Evolutionary conservation across 2,113 vertebrate genomes (phyloP), one percentile per base, ranked within the genome.

Genomic region (Bos taurus): DNA sequence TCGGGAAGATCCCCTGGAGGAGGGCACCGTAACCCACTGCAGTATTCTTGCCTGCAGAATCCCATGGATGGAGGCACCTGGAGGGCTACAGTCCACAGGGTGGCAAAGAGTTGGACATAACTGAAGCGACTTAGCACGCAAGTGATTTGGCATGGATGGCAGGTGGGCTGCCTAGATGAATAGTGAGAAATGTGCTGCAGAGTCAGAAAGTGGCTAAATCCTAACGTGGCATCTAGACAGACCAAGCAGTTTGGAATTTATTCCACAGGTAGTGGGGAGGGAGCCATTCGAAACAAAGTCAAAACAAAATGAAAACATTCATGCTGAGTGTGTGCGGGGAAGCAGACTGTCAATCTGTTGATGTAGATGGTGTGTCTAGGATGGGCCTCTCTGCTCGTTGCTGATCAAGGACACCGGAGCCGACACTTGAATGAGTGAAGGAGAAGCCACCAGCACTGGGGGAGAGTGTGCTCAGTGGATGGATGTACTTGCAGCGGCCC

Each of bases 191-290:
- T 36, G 8, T 67, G 30, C 54, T n/a, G 12, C 12, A 64, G 81
- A 85, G 36, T 52, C 50, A 74, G 14, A 81, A 96, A 94, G 23
- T 36, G 30, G 21, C 54, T 57, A 80, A 56, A 78, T 67, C 54
- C 25, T 25, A 80, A 19, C 0, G 3, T 11, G 36, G 10, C 2
- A 43, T 40, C 57, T n/a, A 81, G 88, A 86, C n/a, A 85, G 6
- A 82, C 30, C 52, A n/a, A 56, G 10, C 28, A 54, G 43, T 80
- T 52, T 94, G 81, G 74, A 77, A 48, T 90, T 92, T 54, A 67
- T 67, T 94, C 14, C 62, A 19, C 4, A 88, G 30, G 9, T 21
- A 33, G 64, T 0, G 56, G 17, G 43, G 36, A 60, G 11, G 43
- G 36, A 56, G 64, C 2, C 25, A 17, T n/a, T 90, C 23, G 60